Conservation (phyloP, 2,888 invertebrate species). For the Carcina quercana region DNA sequence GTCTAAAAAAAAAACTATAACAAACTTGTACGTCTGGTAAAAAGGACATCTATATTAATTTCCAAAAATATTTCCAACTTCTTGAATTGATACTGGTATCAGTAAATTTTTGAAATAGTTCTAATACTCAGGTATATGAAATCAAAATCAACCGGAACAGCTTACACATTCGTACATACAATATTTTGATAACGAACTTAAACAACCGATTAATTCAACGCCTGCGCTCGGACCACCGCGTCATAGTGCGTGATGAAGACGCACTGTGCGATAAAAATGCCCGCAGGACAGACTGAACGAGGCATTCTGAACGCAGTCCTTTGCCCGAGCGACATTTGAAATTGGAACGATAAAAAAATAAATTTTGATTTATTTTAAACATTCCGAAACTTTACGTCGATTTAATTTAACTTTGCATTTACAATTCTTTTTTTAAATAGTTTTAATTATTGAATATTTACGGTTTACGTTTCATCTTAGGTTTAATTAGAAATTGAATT, state of each 20-base stretch:
- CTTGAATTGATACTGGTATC: not conserved
- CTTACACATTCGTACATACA: not conserved
- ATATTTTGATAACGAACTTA: not conserved
- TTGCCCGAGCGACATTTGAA: constrained; percentile 7
- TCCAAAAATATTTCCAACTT: too few species aligned
- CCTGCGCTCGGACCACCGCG: not conserved
- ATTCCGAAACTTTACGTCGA: too few species aligned
- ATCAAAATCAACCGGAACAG: not conserved
- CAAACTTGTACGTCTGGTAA: too few species aligned
- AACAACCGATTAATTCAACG: not conserved
- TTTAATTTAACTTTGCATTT: too few species aligned
- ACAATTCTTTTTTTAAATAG: too few species aligned
- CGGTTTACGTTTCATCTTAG: too few species aligned
- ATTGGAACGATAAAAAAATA: constrained; percentile 1
- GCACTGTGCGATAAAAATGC: constrained; percentile 19
- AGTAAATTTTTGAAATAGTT: not conserved
- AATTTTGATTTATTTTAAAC: too few species aligned
- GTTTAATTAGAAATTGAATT: too few species aligned
- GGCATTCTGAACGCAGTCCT: constrained; percentile 16
- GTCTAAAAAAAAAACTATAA: too few species aligned
- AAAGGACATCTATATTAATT: too few species aligned
- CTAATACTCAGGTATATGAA: not conserved
- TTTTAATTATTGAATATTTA: too few species aligned
- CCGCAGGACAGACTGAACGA: constrained; percentile 17
- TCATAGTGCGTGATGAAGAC: constrained; percentile 7